A percentile compares a stretch with the other conserved stretches of the same genome.
phyloP scores from a whole-genome alignment of 2,113 vertebrate genomes.

The Perca fluviatilis region DNA sequence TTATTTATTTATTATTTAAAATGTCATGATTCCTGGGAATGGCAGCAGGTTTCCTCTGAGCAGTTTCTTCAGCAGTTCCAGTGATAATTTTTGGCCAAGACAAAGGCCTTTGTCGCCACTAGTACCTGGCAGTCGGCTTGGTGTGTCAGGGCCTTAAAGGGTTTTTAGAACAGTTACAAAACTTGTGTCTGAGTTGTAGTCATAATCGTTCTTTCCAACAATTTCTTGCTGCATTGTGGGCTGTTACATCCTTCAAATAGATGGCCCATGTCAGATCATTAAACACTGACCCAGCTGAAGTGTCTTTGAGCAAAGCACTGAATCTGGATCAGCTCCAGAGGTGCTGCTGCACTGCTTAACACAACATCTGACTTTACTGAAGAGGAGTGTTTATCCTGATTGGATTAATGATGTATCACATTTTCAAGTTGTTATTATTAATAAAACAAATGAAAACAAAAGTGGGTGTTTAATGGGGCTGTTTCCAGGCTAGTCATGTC shows the following conservation, averaged over 20 bases:
- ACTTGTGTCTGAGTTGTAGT: neutral
- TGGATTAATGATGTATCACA: constrained; percentile 20
- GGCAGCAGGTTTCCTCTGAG: neutral
- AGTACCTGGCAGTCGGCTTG: too few species aligned
- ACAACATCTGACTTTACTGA: neutral
- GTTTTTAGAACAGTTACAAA: neutral
- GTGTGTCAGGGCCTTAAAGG: neutral
- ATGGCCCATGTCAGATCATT: neutral
- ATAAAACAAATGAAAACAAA: constrained; percentile 38
- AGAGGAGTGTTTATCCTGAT: constrained; percentile 6
- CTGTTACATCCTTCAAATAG: neutral
- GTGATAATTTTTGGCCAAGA: too few species aligned
- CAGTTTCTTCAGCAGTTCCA: too few species aligned
- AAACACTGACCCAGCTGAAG: neutral
- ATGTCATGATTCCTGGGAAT: neutral
- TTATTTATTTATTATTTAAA: neutral
- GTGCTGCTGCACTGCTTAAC: neutral
- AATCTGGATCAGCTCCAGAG: constrained; percentile 10
- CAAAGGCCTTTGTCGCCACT: too few species aligned
- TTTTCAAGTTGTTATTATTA: constrained; percentile 38
- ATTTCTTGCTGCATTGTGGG: neutral
- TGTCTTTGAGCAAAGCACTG: constrained; percentile 11
- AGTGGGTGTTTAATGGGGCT: constrained; percentile 42
- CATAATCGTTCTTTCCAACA: neutral
- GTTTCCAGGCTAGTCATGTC: constrained; percentile 15